Base-by-base conservation (phyloP, 2,888 invertebrate genomes). In the Criorhina ranunculi region DNA sequence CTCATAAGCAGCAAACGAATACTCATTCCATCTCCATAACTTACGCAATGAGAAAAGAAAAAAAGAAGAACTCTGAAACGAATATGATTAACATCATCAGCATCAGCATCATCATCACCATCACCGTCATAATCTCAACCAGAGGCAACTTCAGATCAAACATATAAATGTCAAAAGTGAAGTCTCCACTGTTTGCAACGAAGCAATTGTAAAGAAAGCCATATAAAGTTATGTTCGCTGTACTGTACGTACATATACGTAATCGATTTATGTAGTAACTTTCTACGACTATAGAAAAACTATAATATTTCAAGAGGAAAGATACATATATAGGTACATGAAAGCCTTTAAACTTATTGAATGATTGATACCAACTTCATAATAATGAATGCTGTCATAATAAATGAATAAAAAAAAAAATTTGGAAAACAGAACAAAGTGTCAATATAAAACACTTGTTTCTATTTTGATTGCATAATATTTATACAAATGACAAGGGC, bases 151-250 rank as follows among this genome's bases (percentile, higher is more conserved):
- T 8, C 17, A 62, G 31, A 33, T 46, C 29, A 46, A 37, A 24
- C n/a, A 12, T 24, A 37, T 12, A 49, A 64, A 49, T 64, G 49
- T 35, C 64, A 49, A 64, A 64, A 29, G 49, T 49, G 40, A 49
- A 49, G 35, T 49, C 17, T 15, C 2, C 17, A 24, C 44, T 44
- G 17, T 15, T 11, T 60, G 24, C 24, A 24, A 24, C 24, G 24
- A 29, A 33, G 35, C 17, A 40, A 40, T 29, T 40, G 24, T 29
- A 35, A 19, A 59, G 12, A 29, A 59, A 40, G 11, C 59, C 24
- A 35, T 42, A 31, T 31, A 44, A 11, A 31, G 12, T 60, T 31
- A 44, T 60, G 31, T 29, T 31, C 8, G 42, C 44, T 24, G 24
- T 24, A 4, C 2, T 35, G 7, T 33, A n/a, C 15, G 19, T 15